Conservation (phyloP, 2,113 vertebrate genomes). For the Oxyura jamaicensis region DNA sequence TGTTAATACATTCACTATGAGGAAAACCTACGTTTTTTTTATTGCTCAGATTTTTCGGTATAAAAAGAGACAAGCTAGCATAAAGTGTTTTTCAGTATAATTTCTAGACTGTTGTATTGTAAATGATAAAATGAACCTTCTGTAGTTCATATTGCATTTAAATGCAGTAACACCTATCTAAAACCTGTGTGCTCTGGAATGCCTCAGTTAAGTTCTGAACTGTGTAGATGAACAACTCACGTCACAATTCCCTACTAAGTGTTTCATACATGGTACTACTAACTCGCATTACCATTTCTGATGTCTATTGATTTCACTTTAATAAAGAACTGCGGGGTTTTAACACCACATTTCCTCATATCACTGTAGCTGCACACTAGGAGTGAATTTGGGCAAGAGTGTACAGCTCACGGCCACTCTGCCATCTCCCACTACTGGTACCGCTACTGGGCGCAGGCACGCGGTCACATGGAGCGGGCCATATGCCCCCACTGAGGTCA, state of each 20-base stretch:
- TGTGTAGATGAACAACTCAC: neutral
- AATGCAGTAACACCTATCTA: neutral
- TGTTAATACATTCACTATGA: neutral
- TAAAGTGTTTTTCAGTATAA: neutral
- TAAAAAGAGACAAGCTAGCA: neutral
- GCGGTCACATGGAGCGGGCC: accelerated
- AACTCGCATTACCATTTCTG: neutral
- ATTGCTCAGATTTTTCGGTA: neutral
- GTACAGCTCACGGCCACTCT: neutral
- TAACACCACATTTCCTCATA: neutral
- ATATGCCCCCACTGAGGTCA: neutral
- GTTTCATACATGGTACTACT: neutral
- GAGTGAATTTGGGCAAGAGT: neutral
- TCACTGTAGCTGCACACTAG: neutral
- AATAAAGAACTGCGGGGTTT: neutral
- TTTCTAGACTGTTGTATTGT: neutral
- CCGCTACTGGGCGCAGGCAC: accelerated
- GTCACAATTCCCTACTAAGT: neutral
- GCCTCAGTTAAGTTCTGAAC: neutral
- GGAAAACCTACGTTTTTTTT: neutral
- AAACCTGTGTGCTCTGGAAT: neutral
- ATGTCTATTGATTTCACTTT: neutral
- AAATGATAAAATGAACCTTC: neutral
- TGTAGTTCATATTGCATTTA: neutral
- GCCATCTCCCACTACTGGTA: neutral